phyloP scores from a whole-genome alignment of 2,797 vertebrate species.

The Nasua narica region DNA sequence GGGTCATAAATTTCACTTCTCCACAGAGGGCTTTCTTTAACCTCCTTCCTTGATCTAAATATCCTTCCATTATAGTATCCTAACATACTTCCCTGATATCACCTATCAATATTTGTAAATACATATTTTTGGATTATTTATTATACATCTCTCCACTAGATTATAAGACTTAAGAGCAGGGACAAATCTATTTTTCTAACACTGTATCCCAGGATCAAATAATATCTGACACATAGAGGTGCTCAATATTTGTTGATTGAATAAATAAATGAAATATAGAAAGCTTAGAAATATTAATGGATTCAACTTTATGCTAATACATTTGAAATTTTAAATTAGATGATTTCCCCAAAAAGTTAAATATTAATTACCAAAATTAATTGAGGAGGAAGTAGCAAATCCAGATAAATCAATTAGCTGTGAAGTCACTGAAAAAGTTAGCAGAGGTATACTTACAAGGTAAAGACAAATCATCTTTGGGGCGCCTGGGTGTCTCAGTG shows the following conservation, averaged over 20 bases:
- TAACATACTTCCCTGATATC: not conserved
- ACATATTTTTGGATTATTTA: not conserved
- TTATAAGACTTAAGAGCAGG: not conserved
- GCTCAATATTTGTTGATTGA: not conserved
- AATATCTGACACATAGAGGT: not conserved
- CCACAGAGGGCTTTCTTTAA: not conserved
- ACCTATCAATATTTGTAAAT: not conserved
- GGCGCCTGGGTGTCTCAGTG: no score
- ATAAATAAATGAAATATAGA: not conserved
- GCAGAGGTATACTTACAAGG: not conserved
- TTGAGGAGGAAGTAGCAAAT: not conserved
- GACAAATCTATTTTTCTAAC: not conserved
- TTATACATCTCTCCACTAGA: not conserved
- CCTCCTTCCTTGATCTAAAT: not conserved
- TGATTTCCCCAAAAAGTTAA: slow-evolving; percentile 21
- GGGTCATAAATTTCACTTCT: slow-evolving; percentile 6
- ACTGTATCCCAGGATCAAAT: not conserved
- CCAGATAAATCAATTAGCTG: slow-evolving; percentile 8
- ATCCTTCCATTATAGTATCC: not conserved
- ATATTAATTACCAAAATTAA: not conserved
- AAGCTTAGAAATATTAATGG: slow-evolving; percentile 3
- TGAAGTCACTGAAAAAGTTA: slow-evolving; percentile 37
- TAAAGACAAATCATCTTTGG: not conserved
- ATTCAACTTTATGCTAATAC: not conserved
- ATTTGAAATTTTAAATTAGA: slow-evolving; percentile 12